Evolutionary conservation across 2,888 invertebrate species (phyloP), one percentile per base, ranked within the genome.

Genomic region (Apodemia mormo): DNA sequence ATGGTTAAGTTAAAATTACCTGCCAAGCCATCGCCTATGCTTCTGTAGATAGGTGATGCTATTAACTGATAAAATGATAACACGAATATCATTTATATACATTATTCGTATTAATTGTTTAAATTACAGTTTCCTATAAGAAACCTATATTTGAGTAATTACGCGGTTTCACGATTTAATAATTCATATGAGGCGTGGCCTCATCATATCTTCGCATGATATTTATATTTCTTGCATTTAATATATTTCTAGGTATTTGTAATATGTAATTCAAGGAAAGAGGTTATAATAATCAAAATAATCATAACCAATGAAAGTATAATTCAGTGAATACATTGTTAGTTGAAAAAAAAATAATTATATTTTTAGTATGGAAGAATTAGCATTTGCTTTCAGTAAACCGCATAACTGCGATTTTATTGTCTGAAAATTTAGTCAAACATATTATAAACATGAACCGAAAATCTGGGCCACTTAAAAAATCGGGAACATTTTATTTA

Each of bases 1-100:
- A 45, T 14, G 40, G 64, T 10, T 68, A 66, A 43, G 49, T 58
- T 29, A 65, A 68, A 40, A 75, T 78, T 85, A 90, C 90, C 90
- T 89, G 88, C 80, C 82, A 82, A 85, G 83, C 80, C 89, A 90
- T 90, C 74, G 83, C 71, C 66, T 74, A 72, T 72, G 70, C 68
- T 58, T 70, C 69, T 72, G 65, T 73, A 67, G 72, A 74, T 71
- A 75, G 73, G 70, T 71, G 70, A 72, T 74, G 72, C 56, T 86
- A 81, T 77, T 76, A 77, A 68, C 80, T 80, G 79, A 75, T 76
- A 82, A 73, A 58, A 73, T 70, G 71, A 73, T 72, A 72, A 74
- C 69, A 71, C 66, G 71, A 71, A 70, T 75, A 45, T 54, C 52
- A 78, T 79, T 78, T 79, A 79, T 79, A 76, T 71, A 73, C 73